Evolutionary conservation across 1,140 invertebrate genomes (phyloP), one percentile per base, ranked within the genome.

Genomic region (Propsilocerus akamusi): DNA sequence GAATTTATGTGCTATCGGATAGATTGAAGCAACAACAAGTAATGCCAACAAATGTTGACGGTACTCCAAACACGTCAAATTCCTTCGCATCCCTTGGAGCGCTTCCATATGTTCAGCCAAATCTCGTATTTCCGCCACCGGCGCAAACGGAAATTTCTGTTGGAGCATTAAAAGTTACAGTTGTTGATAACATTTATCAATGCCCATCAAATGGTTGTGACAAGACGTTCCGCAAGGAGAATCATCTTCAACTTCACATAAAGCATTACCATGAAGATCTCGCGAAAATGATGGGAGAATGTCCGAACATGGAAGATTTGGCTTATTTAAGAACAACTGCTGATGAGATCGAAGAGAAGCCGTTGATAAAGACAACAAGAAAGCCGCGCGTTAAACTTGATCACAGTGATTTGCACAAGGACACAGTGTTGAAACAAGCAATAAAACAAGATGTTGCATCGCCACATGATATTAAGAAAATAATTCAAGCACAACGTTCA

Each of bases 191-290:
- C 56, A 67, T 77, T 8, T 78, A 81, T 37, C 76, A 80, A 23
- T 96, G 90, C 65, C 83, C 83, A 0, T 81, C 84, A 49, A 77
- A 83, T 49, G 80, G 77, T 5, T 95, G 90, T 60, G 76, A 73
- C 11, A 95, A 95, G 67, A 83, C 80, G 52, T 94, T 92, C 62
- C 72, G 91, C 17, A 92, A 91, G 60, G 86, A 92, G 58, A 88
- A 85, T 56, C 72, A 93, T 24, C 66, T 93, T 2, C 78, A 83
- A 63, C 90, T 91, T 78, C 87, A 92, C 57, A 81, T 91, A n/a
- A 89, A 90, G 56, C 86, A 91, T 65, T 91, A 90, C 59, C 87
- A 92, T 67, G 75, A 78, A 2, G 84, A 89, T 54, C 73, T 83
- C 53, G 76, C 74, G 1, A 78, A 85, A 58, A 78, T 80, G 61